Base-by-base conservation (phyloP, 2,888 invertebrate species). In the Oscheius sp. region DNA sequence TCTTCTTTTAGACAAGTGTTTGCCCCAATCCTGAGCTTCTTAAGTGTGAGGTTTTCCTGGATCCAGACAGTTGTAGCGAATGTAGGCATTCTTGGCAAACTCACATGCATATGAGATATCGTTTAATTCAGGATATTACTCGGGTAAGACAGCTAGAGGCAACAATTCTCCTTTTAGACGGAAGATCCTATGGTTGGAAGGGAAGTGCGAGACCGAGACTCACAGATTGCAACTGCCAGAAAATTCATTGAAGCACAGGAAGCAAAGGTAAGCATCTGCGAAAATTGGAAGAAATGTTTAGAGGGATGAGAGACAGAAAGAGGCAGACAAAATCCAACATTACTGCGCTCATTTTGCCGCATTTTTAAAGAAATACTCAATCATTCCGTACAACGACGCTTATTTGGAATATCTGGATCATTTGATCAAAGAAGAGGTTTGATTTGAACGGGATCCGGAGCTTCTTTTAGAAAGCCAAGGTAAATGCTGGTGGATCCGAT, bases 291-390 rank as follows among this genome's bases (percentile, higher is more conserved):
- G 37, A 34, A 34, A 34, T 34, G 6, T 34, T 10, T 34, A 42
- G 42, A 42, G 52, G 1, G 10, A 27, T 23, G 52, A 27, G 10
- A n/a, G 29, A 23, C 27, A 52, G 52, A 27, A 1, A 2, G 55
- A 55, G 10, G 17, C 23, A 1, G 55, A 55, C 1, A 55, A 37
- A 34, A 55, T 34, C n/a, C n/a, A 20, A 20, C 0, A 33, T 5
- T 55, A 55, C 34, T 64, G 64, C 29, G 64, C 48, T n/a, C 42
- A 64, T 12, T 64, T 64, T 48, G 64, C 64, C 10, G 46, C 46
- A 20, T 64, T 64, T n/a, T 25, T 64, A 8, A 2, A 37, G 31
- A 37, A 64, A 5, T 29, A 64, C 2, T 64, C 64, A 5, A 45
- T 64, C 10, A 29, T 64, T 10, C 48, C 45, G 20, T 46, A 48